These are phyloP conservation scores for Eueides isabella DNA, from an alignment of 1,140 invertebrate species.

Conservation along the genomic window DNA sequence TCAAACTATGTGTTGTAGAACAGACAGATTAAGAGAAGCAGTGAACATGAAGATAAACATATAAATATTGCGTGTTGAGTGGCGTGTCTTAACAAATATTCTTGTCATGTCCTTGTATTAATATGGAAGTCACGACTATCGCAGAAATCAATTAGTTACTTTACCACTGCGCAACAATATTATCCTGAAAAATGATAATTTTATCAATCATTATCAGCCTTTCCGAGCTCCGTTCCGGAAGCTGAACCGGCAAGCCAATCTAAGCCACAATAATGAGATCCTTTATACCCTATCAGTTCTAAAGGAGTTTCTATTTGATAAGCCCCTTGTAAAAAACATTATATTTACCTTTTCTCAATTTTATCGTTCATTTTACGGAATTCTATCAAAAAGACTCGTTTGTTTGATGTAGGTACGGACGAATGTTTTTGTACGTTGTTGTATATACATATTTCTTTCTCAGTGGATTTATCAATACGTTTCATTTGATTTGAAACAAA, in stretches of 20 bases:
- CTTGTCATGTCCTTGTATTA: no score
- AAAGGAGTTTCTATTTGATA: neutral
- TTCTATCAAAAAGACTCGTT: neutral
- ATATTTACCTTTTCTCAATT: neutral
- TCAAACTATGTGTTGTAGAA: no score
- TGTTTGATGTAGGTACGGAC: neutral
- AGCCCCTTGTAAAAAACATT: neutral
- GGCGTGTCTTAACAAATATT: no score
- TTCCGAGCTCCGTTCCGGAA: neutral
- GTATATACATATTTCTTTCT: neutral
- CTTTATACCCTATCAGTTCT: constrained; percentile 3
- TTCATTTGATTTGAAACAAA: neutral
- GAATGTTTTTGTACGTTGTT: neutral
- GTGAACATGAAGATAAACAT: no score
- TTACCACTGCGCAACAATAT: no score
- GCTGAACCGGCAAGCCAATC: neutral
- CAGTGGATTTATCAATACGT: neutral
- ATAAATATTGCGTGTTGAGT: no score
- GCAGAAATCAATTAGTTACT: no score
- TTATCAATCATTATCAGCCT: neutral
- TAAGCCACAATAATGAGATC: neutral
- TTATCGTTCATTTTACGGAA: neutral
- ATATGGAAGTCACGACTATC: no score
- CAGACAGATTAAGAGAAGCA: no score
- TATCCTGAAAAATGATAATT: neutral